Evolutionary conservation across 2,888 invertebrate genomes (phyloP), one percentile per base, ranked within the genome.

Genomic region (Sycophila texana): DNA sequence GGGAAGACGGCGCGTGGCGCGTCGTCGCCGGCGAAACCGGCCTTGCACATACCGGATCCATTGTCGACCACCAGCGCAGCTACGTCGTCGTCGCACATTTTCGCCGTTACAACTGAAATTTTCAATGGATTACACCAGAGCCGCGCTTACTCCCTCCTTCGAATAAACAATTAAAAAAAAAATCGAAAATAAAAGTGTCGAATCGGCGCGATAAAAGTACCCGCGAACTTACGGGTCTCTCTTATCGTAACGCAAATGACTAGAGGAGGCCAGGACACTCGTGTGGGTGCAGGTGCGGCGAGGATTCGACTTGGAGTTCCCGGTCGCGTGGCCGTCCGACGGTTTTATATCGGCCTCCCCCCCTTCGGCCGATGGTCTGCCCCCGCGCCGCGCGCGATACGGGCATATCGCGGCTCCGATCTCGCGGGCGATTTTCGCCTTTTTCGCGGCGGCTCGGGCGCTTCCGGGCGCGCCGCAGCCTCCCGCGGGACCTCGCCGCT

Each of bases 11-110:
- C 97, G 88, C 97, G 94, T 82, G 98, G 98, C 71, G 97, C 97
- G 91, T 98, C 97, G 92, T 98, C 97, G 86, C 98, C 98, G 88
- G 98, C 97, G 91, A 98, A 98, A 86, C 98, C 98, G 91, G 98
- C 98, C 91, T 98, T 98, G 95, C 97, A 97, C 97, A 98, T 97
- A 91, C 96, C 98, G 94, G 97, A 97, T 89, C 98, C 98, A 95
- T 98, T 98, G 95, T 98, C 98, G 90, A 96, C 96, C 91, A 96
- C 96, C 92, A 96, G 94, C 91, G 96, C 96, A 92, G 96, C 96
- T 92, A 96, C 96, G 94, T 96, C 96, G 92, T 96, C 96, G 95
- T 96, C 96, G 93, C 95, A 96, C 96, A 96, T 96, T 92, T 26
- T 26, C 26, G 26, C 26, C 26, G 26, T 3, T 26, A 26, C 2